phyloP scores from a whole-genome alignment of 2,888 invertebrate species.

The Rhogogaster chlorosoma region DNA sequence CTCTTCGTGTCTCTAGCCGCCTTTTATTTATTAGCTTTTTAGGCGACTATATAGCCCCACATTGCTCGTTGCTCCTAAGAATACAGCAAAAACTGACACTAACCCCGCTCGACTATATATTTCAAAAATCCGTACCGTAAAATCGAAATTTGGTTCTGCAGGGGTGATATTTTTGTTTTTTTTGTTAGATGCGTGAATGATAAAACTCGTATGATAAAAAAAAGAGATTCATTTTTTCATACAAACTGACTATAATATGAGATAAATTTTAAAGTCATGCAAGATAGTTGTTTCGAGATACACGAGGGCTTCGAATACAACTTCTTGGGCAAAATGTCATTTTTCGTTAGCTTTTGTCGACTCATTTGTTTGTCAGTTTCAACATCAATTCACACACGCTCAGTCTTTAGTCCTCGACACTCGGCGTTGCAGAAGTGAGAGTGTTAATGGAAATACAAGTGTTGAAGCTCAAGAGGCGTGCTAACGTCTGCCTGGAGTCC shows the following conservation, averaged over 20 bases:
- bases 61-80: background rate
- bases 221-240: background rate
- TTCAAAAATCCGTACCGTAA: background rate
- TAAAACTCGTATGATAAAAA: background rate
- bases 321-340: background rate
- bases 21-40: conserved; percentile 43
- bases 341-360: conserved; percentile 14
- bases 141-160: background rate
- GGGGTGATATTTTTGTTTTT: background rate
- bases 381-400: background rate
- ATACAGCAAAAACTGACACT: conserved; percentile 17
- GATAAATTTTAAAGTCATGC: background rate
- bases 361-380: conserved; percentile 4
- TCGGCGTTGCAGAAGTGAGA: conserved; percentile 56
- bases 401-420: conserved; percentile 16
- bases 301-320: background rate
- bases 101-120: background rate
- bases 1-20: conserved; percentile 39
- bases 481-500: conserved; percentile 1
- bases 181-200: no score
- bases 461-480: conserved; percentile 70
- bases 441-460: conserved; percentile 73
- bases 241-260: background rate
- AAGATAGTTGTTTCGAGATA: background rate
- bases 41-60: conserved; percentile 10